Base-by-base conservation (phyloP, 2,113 vertebrate species). In the Ammospiza nelsoni region DNA sequence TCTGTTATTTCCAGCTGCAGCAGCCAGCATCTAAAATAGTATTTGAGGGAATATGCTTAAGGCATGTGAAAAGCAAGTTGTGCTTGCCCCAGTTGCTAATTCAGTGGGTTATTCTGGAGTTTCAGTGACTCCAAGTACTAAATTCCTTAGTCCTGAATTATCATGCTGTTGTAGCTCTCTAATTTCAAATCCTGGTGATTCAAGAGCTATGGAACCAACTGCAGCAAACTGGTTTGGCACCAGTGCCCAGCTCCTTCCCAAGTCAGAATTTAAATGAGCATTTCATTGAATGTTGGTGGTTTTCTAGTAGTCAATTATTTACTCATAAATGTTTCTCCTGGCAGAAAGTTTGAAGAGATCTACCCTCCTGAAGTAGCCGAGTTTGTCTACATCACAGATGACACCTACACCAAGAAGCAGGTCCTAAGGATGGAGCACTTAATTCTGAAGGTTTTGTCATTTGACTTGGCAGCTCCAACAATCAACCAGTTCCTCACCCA, bases 311-410 rank as follows among this genome's bases (percentile, higher is more conserved):
- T 39, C 41, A 39, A 2, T 35, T 73, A 31, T 37, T 61, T 51
- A 82, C 62, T 84, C 17, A 59, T 51, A 29, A 33, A 77, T 83
- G 1, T 95, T 97, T 87, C 71, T 97, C 65, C 57, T 79, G 95
- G 46, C 92, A 99, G 99, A 61, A 99, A 99, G 93, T 99, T 99
- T 97, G 99, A 99, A 92, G 99, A 99, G 96, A 99, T 99, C 96
- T 99, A 99, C 89, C 99, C 99, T 54, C 99, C 99, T 21, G 99
- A 99, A 98, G 99, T 99, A 91, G 98, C 99, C 1, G 99, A 99
- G 92, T 99, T 99, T 94, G 99, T 99, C 55, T 99, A 99, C 97
- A 99, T 99, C 97, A 99, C 99, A 52, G 99, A 99, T 5, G 99
- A 99, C 95, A 99, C 99, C 62, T 99, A 99, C 77, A 99, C 99